Conservation (phyloP, 2,797 vertebrate genomes). For the Cirrhinus mrigala region DNA sequence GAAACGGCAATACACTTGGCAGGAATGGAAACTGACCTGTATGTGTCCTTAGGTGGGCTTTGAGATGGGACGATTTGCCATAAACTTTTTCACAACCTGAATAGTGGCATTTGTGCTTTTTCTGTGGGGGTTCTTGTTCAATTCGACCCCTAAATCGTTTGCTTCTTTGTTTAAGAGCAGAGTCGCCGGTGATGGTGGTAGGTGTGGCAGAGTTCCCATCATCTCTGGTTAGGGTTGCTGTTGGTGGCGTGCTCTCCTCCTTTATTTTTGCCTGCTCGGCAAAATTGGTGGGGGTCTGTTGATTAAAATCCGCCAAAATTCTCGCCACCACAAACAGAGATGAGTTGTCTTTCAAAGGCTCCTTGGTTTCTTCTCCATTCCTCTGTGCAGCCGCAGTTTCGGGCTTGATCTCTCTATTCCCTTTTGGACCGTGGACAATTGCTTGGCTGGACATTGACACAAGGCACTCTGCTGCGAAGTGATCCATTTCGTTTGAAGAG, state of each 20-base stretch:
- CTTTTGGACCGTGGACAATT: slow-evolving; percentile 88
- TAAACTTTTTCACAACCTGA: slow-evolving; percentile 99
- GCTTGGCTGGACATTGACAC: slow-evolving; percentile 98
- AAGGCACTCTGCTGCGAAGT: slow-evolving; percentile 99
- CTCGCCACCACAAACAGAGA: slow-evolving; percentile 94
- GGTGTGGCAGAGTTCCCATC: slow-evolving; percentile 94
- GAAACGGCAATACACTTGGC: slow-evolving; percentile 56
- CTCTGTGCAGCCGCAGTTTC: slow-evolving; percentile 70
- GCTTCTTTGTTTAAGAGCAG: slow-evolving; percentile 93
- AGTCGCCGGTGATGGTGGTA: slow-evolving; percentile 84
- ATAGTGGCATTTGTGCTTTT: slow-evolving; percentile 99
- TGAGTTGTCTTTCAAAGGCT: slow-evolving; percentile 87
- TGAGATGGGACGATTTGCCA: slow-evolving; percentile 99
- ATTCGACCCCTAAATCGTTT: slow-evolving; percentile 86
- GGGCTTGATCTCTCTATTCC: slow-evolving; percentile 79
- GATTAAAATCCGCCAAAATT: slow-evolving; percentile 97
- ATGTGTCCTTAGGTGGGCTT: slow-evolving; percentile 99
- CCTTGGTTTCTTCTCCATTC: slow-evolving; percentile 84
- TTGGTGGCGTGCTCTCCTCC: slow-evolving; percentile 79
- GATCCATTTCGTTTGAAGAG: slow-evolving; percentile 89
- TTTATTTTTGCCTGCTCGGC: slow-evolving; percentile 81
- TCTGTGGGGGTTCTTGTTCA: slow-evolving; percentile 92
- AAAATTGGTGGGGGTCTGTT: slow-evolving; percentile 86
- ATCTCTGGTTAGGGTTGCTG: slow-evolving; percentile 74
- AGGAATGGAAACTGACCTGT: slow-evolving; percentile 91